Conservation (phyloP, 2,113 vertebrate genomes). For the Chaetops frenatus region DNA sequence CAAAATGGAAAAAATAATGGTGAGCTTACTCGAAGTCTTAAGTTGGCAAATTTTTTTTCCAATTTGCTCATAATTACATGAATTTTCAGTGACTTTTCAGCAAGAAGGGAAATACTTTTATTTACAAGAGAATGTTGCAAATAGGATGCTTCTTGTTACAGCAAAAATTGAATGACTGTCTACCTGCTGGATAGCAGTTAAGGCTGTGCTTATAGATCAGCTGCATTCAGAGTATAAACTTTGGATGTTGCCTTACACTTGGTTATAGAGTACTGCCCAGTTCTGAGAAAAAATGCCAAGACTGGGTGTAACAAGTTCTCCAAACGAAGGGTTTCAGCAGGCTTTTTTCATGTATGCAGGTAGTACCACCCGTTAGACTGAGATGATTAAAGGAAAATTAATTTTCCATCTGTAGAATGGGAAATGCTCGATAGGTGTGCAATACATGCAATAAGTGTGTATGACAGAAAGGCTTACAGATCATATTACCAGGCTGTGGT, state of each 20-base stretch:
- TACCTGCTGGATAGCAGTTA: background rate
- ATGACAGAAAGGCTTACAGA: background rate
- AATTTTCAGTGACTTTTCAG: background rate
- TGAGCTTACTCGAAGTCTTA: background rate
- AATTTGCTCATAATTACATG: background rate
- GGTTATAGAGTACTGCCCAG: background rate
- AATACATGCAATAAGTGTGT: background rate
- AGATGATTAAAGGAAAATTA: background rate
- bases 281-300: background rate
- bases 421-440: rapidly evolving
- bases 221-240: background rate
- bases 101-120: background rate
- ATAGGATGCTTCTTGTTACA: background rate
- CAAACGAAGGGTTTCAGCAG: background rate
- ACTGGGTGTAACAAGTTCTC: background rate
- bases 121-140: background rate
- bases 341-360: background rate
- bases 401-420: background rate
- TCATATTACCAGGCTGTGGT: background rate
- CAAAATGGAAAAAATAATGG: background rate
- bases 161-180: background rate
- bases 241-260: background rate
- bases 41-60: background rate
- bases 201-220: background rate
- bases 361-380: background rate